Conservation (phyloP, 2,888 invertebrate species). For the Ormia ochracea region DNA sequence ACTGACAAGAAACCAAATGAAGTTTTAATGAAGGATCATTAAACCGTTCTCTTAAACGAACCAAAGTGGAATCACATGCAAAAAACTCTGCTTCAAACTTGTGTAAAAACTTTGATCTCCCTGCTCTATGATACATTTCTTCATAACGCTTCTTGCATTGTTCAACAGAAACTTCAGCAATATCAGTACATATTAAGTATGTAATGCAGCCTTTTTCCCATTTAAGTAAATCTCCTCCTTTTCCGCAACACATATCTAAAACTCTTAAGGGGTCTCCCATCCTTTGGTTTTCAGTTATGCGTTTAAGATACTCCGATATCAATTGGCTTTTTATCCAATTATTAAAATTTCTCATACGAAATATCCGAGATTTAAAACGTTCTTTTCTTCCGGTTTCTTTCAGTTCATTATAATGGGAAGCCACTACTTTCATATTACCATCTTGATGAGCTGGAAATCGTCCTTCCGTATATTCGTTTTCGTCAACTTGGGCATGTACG, state of each 20-base stretch:
- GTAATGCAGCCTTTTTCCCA: slow-evolving; percentile 91
- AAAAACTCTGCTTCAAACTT: slow-evolving; percentile 93
- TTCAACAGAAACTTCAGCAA: slow-evolving; percentile 93
- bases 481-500: background rate
- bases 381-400: slow-evolving; percentile 88
- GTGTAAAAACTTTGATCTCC: slow-evolving; percentile 73
- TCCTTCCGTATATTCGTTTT: slow-evolving; percentile 33
- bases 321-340: slow-evolving; percentile 99
- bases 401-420: slow-evolving; percentile 94
- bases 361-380: slow-evolving; percentile 92
- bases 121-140: slow-evolving; percentile 79
- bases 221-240: slow-evolving; percentile 98
- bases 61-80: slow-evolving; percentile 93
- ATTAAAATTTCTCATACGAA: slow-evolving; percentile 96
- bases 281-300: slow-evolving; percentile 81
- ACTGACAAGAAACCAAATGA: slow-evolving; percentile 97
- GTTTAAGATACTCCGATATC: slow-evolving; percentile 88
- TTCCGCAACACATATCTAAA: slow-evolving; percentile 97
- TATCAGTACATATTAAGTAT: slow-evolving; percentile 93
- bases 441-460: slow-evolving; percentile 8
- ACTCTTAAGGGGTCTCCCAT: slow-evolving; percentile 84
- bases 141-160: slow-evolving; percentile 92
- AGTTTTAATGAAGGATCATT: slow-evolving; percentile 86
- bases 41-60: slow-evolving; percentile 85
- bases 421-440: slow-evolving; percentile 80